Percentiles rank a stretch among this genome's conserved stretches.
Evolutionary conservation across 2,113 vertebrate species (phyloP).

Genomic region (Albula goreensis): DNA sequence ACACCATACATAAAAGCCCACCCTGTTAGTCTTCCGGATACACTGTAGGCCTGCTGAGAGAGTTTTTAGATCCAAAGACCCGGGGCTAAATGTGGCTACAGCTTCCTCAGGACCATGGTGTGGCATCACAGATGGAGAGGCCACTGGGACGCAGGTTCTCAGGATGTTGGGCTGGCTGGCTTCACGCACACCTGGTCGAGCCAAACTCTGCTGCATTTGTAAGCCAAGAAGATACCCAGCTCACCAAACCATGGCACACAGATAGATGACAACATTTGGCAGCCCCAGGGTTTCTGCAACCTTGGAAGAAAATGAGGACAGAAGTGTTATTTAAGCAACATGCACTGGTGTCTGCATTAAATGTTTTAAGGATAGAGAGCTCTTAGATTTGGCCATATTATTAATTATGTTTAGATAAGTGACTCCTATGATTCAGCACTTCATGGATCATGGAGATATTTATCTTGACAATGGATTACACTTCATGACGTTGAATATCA

Average conservation of each 20-base stretch:
- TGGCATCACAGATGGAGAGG: not conserved
- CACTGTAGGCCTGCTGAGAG: not conserved
- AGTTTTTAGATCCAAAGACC: not conserved
- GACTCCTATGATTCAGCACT: no score
- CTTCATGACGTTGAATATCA: no score
- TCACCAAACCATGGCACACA: not conserved
- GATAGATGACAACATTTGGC: not conserved
- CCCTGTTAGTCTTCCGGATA: not conserved
- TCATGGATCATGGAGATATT: no score
- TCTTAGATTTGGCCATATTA: no score
- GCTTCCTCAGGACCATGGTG: not conserved
- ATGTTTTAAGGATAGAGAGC: no score
- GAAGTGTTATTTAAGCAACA: not conserved
- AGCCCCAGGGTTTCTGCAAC: not conserved
- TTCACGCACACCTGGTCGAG: not conserved
- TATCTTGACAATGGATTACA: no score
- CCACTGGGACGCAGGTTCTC: not conserved
- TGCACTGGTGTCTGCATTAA: no score
- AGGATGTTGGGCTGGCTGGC: not conserved
- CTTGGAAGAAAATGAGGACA: not conserved
- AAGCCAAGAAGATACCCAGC: not conserved
- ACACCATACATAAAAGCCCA: not conserved
- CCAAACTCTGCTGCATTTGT: not conserved
- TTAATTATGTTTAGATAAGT: no score
- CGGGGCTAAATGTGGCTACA: not conserved